Conservation (phyloP, 1,140 invertebrate species). For the Nomia melanderi region DNA sequence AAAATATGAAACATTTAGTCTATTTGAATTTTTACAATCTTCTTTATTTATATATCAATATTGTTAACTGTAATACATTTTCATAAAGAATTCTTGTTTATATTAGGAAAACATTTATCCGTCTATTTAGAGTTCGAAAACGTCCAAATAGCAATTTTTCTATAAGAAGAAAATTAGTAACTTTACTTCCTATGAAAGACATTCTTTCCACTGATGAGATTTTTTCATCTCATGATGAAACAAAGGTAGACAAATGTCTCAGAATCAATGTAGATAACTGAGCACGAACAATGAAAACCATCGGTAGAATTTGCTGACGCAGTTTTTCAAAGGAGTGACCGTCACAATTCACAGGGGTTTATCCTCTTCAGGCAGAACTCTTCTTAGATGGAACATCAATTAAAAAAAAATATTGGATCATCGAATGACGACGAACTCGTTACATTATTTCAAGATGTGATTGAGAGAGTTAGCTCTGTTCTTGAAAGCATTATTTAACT, state of each 20-base stretch:
- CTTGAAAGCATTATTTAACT: slow-evolving; percentile 51
- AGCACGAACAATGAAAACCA: background rate
- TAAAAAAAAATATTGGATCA: slow-evolving; percentile 35
- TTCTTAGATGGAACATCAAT: slow-evolving; percentile 15
- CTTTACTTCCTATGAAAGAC: background rate
- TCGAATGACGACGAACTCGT: slow-evolving; percentile 9
- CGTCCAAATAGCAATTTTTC: slow-evolving; percentile 2
- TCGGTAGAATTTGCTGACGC: background rate
- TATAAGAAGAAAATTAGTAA: background rate
- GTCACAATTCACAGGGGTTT: background rate
- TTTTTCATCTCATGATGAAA: slow-evolving; percentile 2
- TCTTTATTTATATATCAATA: no score
- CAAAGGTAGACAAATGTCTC: slow-evolving; percentile 24
- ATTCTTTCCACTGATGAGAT: background rate
- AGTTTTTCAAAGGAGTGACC: slow-evolving; percentile 2
- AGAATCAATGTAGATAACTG: slow-evolving; percentile 17
- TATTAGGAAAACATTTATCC: no score
- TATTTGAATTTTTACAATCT: no score
- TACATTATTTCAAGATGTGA: slow-evolving; percentile 21
- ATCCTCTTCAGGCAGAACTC: background rate
- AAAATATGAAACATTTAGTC: no score
- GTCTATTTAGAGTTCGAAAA: background rate
- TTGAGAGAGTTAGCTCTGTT: slow-evolving; percentile 19
- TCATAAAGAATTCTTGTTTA: no score
- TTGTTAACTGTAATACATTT: no score